A percentile compares a stretch with the other conserved stretches of the same genome.
phyloP scores from a whole-genome alignment of 2,888 invertebrate species.

The Girardia tigrina region DNA sequence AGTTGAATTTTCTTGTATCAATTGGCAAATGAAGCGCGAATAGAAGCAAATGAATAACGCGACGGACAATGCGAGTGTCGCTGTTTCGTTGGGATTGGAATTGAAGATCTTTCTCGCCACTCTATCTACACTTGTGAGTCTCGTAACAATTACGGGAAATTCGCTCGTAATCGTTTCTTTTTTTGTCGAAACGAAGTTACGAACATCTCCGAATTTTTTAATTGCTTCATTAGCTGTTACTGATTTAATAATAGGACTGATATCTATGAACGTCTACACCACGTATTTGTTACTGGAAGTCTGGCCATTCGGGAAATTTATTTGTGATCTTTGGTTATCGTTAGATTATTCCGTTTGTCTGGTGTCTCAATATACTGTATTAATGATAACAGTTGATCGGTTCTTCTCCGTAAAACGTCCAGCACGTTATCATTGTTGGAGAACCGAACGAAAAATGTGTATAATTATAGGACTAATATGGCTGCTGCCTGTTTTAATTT shows the following conservation, averaged over 20 bases:
- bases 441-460: conserved; percentile 77
- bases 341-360: conserved; percentile 97
- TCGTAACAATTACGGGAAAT: conserved; percentile 59
- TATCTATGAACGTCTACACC: conserved; percentile 96
- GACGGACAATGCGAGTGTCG: neutral
- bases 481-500: conserved; percentile 84
- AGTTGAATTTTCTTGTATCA: too few relatives aligned
- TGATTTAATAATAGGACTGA: conserved; percentile 86
- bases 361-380: conserved; percentile 96
- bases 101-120: neutral
- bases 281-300: conserved; percentile 86
- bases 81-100: neutral
- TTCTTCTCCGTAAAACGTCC: conserved; percentile 97
- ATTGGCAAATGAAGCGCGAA: too few relatives aligned
- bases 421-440: conserved; percentile 86
- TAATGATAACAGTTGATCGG: conserved; percentile 90
- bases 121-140: neutral
- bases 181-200: conserved; percentile 70
- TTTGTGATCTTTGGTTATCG: conserved; percentile 93
- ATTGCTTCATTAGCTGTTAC: conserved; percentile 93
- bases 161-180: conserved; percentile 84
- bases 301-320: conserved; percentile 85
- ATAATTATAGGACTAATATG: conserved; percentile 90
- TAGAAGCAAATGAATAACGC: neutral
- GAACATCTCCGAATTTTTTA: conserved; percentile 97